phyloP scores from a whole-genome alignment of 2,888 invertebrate species.

The Drosophila prolongata region DNA sequence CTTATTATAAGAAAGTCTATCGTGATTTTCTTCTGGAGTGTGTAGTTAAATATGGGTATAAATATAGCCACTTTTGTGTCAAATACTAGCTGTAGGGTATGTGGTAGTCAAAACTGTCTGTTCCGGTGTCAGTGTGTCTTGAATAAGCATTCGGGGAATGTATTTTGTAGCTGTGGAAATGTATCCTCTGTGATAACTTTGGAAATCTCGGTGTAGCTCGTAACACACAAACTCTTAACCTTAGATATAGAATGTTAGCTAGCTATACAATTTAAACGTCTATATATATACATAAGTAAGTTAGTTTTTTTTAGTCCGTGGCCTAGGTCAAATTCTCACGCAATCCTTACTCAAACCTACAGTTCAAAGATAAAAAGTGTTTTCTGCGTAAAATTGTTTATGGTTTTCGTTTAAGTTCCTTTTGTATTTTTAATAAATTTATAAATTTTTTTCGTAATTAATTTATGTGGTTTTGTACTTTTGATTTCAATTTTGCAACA shows the following conservation, averaged over 20 bases:
- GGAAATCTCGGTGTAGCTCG: not conserved
- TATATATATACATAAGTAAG: constrained; percentile 9
- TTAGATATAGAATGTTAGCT: not conserved
- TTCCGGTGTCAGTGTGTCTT: constrained; percentile 85
- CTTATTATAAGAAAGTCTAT: not conserved
- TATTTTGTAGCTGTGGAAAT: constrained; percentile 79
- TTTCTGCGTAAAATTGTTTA: not conserved
- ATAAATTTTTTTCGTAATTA: constrained; percentile 26
- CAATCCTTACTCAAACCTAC: constrained; percentile 1
- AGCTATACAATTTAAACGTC: not conserved
- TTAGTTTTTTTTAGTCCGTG: not conserved
- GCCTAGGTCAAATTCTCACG: not conserved
- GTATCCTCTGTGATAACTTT: not conserved
- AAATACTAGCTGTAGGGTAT: constrained; percentile 84
- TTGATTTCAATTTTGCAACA: constrained; percentile 67
- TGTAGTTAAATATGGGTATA: constrained; percentile 9
- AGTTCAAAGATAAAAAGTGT: not conserved
- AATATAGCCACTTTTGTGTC: constrained; percentile 38
- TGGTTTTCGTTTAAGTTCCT: not conserved
- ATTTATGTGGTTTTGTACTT: constrained; percentile 62
- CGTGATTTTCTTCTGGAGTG: constrained; percentile 8
- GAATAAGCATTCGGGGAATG: constrained; percentile 71
- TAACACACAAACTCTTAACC: not conserved
- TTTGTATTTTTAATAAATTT: constrained; percentile 17
- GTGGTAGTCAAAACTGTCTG: constrained; percentile 85